Base-by-base conservation (phyloP, 2,797 vertebrate species). In the Dicrostonyx torquatus region DNA sequence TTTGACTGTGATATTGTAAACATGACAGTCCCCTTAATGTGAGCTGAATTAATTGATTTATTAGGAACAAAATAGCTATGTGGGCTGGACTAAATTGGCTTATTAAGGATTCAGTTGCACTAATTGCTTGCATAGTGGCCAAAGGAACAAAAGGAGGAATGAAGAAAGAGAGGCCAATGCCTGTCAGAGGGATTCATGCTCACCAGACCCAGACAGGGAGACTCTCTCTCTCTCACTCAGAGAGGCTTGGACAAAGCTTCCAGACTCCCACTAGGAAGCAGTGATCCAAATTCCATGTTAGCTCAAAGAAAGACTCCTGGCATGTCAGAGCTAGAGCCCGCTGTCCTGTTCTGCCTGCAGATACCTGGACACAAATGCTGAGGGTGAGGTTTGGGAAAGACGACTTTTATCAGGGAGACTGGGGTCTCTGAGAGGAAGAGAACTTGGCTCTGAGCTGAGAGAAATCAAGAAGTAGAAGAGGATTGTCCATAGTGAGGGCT, bases 21-120 rank as follows among this genome's bases (percentile, higher is more conserved):
- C 97, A 98, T 88, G 96, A 97, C 97, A 97, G 97, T 96, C 78
- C 91, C 66, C 88, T 98, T 95, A 94, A 78, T 96, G 97, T 95
- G 97, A 98, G 86, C 75, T 96, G 97, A 97, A 98, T 98, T 97
- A 97, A 98, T 98, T 96, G 97, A 98, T 98, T 93, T 97, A 97
- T 97, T 97, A 98, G 96, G 80, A 95, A 93, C 62, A 97, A 98
- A 98, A 97, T 87, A 98, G 80, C 94, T 96, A 91, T 97, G 98
- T 98, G 96, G 97, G 95, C 68, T 98, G 95, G 91, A 96, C 96
- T 97, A 90, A 94, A 97, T 93, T 96, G 70, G 92, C 92, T 98
- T 98, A 97, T 97, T 98, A 97, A 97, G 88, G 85, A 98, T 98
- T 98, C 93, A 90, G 64, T 97, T 97, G 83, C 62, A 88, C 80